These are phyloP conservation scores for Mycetomoellerius zeteki DNA, from an alignment of 1,140 invertebrate genomes.

Conservation along the genomic window DNA sequence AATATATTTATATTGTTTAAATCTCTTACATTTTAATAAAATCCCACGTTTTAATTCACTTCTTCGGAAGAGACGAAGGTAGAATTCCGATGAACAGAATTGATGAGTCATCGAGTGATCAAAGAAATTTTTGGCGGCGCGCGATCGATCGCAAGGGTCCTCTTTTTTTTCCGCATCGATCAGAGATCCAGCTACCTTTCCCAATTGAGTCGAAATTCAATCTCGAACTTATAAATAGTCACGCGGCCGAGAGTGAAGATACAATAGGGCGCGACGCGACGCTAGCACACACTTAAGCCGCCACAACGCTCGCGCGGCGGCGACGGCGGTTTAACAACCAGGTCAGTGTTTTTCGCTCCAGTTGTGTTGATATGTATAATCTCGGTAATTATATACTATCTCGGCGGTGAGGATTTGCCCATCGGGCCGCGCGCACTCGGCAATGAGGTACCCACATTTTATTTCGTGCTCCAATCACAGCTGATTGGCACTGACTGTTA, in stretches of 20 bases:
- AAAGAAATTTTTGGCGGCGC: conserved; percentile 32
- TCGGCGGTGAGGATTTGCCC: conserved; percentile 71
- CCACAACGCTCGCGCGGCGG: conserved; percentile 60
- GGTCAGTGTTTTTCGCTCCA: conserved; percentile 83
- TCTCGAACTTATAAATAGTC: conserved; percentile 73
- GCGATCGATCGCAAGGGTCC: not conserved
- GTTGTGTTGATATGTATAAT: conserved; percentile 85
- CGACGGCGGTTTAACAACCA: conserved; percentile 79
- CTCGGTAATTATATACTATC: conserved; percentile 82
- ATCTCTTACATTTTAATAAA: not conserved
- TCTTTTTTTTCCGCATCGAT: not conserved
- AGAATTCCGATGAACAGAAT: not conserved
- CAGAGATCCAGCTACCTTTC: conserved; percentile 70
- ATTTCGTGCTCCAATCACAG: conserved; percentile 77
- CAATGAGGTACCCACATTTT: conserved; percentile 74
- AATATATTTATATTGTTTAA: too few species aligned
- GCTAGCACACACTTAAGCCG: conserved; percentile 61
- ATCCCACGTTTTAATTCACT: not conserved
- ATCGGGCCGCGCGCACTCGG: conserved; percentile 39
- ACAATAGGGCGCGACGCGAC: conserved; percentile 36
- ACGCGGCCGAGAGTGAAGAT: conserved; percentile 66
- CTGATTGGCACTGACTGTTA: conserved; percentile 80
- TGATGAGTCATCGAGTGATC: not conserved
- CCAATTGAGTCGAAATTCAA: conserved; percentile 73
- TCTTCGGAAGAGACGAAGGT: not conserved